A percentile compares a stretch with the other conserved stretches of the same genome.
Conservation (phyloP, 2,888 invertebrate genomes). For the Oxyscelio sp. region DNA sequence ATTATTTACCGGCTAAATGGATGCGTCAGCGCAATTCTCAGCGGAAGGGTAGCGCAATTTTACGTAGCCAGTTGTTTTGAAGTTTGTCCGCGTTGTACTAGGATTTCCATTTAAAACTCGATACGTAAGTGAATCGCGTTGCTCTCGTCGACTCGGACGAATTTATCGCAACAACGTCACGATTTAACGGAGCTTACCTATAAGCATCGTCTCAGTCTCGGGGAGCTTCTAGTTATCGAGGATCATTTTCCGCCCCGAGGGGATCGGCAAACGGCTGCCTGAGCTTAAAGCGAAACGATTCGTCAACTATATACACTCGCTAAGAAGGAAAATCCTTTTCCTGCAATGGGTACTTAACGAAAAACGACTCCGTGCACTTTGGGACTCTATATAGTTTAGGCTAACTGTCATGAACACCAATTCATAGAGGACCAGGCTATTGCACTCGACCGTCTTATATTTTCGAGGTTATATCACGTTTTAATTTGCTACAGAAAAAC, state of each 20-base stretch:
- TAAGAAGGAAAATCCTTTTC: slow-evolving; percentile 69
- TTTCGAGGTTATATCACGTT: neutral
- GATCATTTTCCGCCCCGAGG: slow-evolving; percentile 85
- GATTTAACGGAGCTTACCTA: slow-evolving; percentile 72
- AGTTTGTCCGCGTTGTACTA: neutral
- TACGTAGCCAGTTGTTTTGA: neutral
- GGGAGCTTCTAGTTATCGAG: slow-evolving; percentile 85
- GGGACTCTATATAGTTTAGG: slow-evolving; percentile 26
- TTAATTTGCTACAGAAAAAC: slow-evolving; percentile 36
- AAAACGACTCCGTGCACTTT: slow-evolving; percentile 60
- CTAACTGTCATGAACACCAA: slow-evolving; percentile 61
- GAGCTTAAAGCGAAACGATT: slow-evolving; percentile 86
- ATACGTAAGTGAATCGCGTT: slow-evolving; percentile 52
- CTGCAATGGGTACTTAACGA: slow-evolving; percentile 70
- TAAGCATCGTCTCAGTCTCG: slow-evolving; percentile 69
- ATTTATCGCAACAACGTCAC: slow-evolving; percentile 57
- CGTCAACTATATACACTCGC: slow-evolving; percentile 83
- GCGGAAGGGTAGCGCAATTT: neutral
- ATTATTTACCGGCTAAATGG: neutral
- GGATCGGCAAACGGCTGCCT: slow-evolving; percentile 79
- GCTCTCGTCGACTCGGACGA: slow-evolving; percentile 57
- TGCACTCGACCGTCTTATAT: neutral
- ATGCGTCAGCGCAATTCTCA: neutral
- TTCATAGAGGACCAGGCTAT: slow-evolving; percentile 7
- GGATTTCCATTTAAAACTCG: slow-evolving; percentile 23